Evolutionary conservation across 2,113 vertebrate genomes (phyloP), one percentile per base, ranked within the genome.

Genomic region (Corythornis cristatus): DNA sequence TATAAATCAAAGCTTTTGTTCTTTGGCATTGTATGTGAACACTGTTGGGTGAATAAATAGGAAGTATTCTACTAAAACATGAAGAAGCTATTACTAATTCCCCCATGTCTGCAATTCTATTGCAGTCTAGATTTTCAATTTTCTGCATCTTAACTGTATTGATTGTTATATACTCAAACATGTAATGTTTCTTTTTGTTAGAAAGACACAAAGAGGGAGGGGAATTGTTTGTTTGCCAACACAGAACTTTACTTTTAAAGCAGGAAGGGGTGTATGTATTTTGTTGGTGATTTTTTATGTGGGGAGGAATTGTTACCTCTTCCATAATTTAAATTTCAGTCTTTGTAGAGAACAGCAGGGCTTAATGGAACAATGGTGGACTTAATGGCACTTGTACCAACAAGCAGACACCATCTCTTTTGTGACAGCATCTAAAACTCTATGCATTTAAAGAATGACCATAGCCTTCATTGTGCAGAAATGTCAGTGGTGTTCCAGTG

Each of bases 1-100:
- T 96, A 98, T 98, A 98, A 98, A 98, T 98, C 97, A 98, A 86
- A 96, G 97, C 88, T 97, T 98, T 97, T 97, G 91, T 97, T 97
- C 96, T 95, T 96, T 83, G 28, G 68, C 92, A 65, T 94, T 98
- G 90, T 97, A 97, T 96, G 95, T 97, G 96, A 97, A 97, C 85
- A 85, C 65, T 94, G 73, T 96, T 62, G 89, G 95, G 91, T 86
- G 94, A 97, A 96, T 97, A 96, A 97, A 97, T 93, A 89, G 26
- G 72, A 97, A 97, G 81, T 89, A 90, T 93, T 94, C 89, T 83
- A 86, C 75, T 86, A 93, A 97, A 97, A 91, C 14, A 48, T 54
- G 19, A 35, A 93, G 86, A 97, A 96, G 42, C 43, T 86, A 91
- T 97, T 97, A 94, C 15, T 67, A 96, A 96, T 96, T 95, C 94